Base-by-base conservation (phyloP, 2,797 vertebrate genomes). In the Clarias laeviceps region DNA sequence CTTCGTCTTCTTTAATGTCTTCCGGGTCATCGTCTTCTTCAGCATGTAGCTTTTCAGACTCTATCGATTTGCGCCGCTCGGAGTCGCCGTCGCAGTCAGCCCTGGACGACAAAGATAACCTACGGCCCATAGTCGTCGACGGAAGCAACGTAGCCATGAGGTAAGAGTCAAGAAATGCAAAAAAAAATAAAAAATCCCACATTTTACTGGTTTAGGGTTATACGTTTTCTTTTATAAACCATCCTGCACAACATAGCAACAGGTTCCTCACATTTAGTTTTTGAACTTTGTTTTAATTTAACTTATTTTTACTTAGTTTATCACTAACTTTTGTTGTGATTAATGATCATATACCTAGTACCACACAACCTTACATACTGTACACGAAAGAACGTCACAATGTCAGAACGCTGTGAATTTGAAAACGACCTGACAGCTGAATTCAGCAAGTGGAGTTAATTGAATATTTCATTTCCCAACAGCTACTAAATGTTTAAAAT, bases 71-170 rank as follows among this genome's bases (percentile, higher is more conserved):
- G 69, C 96, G 95, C 86, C 91, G 93, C 74, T 94, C 96, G 1
- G 95, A 96, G 32, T 96, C 96, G 82, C 95, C 96, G 0, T 94
- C 96, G 80, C 95, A 94, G 85, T 94, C 96, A 82, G 91, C 90
- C n/a, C 88, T 94, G 80, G 96, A 98, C 68, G 97, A 99, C 89
- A 96, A 96, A 88, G 97, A 98, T 90, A 99, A 98, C 93, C 93
- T 99, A 86, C 96, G 97, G 54, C 98, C 97, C 0, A 78, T 99
- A 64, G 98, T 99, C 85, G 94, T 99, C 83, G 98, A 99, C 66
- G 98, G 98, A 87, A 99, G 98, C 93, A 99, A 99, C 12, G 97
- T 99, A 86, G 98, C 98, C 83, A 99, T 99, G 98, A 99, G 98
- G 98, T 99, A 91, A 93, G 96, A 74, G 40, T 62, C 34, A 70